Conservation (phyloP, 1,140 invertebrate genomes). For the Triops longicaudatus region DNA sequence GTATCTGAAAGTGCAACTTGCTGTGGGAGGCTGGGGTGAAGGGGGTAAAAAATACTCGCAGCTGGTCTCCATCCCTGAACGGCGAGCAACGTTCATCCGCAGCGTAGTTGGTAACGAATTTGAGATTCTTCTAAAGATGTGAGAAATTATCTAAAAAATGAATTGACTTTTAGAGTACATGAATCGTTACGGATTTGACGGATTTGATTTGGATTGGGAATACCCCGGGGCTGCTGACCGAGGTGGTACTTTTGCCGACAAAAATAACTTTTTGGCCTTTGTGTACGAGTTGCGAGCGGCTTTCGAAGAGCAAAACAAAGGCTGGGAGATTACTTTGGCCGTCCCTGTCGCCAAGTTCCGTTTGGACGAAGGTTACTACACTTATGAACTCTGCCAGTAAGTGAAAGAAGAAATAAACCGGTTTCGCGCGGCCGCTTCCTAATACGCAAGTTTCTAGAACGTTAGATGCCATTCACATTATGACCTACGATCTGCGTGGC, state of each 20-base stretch:
- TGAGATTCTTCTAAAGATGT: not conserved
- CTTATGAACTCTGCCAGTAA: conserved; percentile 76
- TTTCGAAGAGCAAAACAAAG: conserved; percentile 59
- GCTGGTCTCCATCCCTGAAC: conserved; percentile 57
- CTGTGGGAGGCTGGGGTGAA: conserved; percentile 81
- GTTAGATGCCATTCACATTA: conserved; percentile 74
- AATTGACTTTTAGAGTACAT: conserved; percentile 38
- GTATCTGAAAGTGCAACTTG: conserved; percentile 62
- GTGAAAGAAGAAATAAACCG: conserved; percentile 34
- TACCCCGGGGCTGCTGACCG: conserved; percentile 76
- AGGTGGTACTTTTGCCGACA: conserved; percentile 73
- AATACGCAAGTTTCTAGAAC: conserved; percentile 28
- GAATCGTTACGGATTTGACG: conserved; percentile 66
- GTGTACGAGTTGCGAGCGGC: conserved; percentile 69
- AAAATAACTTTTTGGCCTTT: conserved; percentile 53
- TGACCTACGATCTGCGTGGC: conserved; percentile 84
- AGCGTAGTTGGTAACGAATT: conserved; percentile 58
- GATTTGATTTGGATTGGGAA: conserved; percentile 77
- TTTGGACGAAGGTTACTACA: conserved; percentile 76
- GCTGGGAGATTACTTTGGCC: conserved; percentile 80
- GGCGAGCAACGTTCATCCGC: conserved; percentile 59
- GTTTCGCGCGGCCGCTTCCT: not conserved
- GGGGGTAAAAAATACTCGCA: conserved; percentile 75
- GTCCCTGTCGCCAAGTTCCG: conserved; percentile 75
- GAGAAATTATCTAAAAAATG: not conserved